Conservation (phyloP, 2,888 invertebrate species). For the Mimumesa dahlbomi region DNA sequence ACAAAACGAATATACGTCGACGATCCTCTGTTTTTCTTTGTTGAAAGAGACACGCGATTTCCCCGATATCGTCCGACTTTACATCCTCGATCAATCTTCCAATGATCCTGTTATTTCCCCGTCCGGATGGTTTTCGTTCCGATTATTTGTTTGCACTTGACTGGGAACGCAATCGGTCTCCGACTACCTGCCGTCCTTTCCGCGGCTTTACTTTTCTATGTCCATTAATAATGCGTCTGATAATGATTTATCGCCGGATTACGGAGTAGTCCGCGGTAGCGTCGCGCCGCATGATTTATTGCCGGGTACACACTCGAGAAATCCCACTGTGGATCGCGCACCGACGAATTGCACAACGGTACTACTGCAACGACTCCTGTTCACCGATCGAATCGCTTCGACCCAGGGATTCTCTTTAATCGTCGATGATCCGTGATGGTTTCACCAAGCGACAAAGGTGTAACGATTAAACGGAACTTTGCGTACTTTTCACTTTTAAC, state of each 20-base stretch:
- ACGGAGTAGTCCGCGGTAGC: neutral
- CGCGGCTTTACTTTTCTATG: slow-evolving; percentile 6
- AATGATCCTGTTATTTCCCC: too few species aligned
- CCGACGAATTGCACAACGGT: slow-evolving; percentile 13
- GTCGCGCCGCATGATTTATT: slow-evolving; percentile 25
- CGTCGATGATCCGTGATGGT: too few species aligned
- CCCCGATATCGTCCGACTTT: neutral
- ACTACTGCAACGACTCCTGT: neutral
- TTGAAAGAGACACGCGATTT: neutral
- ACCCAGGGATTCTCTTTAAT: too few species aligned
- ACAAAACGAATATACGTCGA: neutral
- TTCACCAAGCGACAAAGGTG: too few species aligned
- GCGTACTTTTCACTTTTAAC: too few species aligned
- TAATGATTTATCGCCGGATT: slow-evolving; percentile 22
- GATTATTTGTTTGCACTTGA: too few species aligned
- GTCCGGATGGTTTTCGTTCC: too few species aligned
- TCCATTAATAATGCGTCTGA: neutral
- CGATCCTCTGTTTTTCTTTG: neutral
- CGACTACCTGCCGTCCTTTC: too few species aligned
- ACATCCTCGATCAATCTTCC: neutral
- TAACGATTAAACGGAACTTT: too few species aligned
- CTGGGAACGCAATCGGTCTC: too few species aligned
- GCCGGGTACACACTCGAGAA: neutral
- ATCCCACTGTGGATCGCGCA: neutral
- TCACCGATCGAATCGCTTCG: too few species aligned